Percentiles rank a stretch among this genome's conserved stretches.
phyloP scores from a whole-genome alignment of 2,113 vertebrate genomes.

The Empidonax traillii region DNA sequence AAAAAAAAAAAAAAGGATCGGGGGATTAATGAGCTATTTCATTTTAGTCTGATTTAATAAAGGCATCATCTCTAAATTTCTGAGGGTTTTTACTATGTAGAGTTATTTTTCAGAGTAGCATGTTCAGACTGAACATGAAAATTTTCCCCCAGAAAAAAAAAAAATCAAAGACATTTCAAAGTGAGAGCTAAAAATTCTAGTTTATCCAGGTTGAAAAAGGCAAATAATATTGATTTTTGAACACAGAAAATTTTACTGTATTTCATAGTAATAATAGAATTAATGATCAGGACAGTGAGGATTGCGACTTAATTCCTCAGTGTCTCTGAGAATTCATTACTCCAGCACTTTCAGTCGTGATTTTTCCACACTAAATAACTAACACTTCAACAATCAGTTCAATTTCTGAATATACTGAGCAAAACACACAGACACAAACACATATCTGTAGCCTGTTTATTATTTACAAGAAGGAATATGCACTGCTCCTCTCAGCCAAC shows the following conservation, averaged over 20 bases:
- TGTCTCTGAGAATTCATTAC: background rate
- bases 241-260: background rate
- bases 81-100: background rate
- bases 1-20: no score
- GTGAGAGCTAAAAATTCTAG: background rate
- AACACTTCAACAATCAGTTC: background rate
- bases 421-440: background rate
- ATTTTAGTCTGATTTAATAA: background rate
- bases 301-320: background rate
- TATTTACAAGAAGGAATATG: background rate
- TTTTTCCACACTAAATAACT: background rate
- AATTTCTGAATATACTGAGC: background rate
- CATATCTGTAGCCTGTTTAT: accelerated
- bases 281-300: background rate
- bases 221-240: background rate
- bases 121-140: background rate
- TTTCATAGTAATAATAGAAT: background rate
- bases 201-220: background rate
- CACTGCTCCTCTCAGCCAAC: background rate
- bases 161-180: background rate
- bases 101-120: background rate
- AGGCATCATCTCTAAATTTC: background rate
- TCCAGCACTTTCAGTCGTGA: background rate
- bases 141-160: background rate
- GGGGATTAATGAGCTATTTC: background rate